A percentile compares a stretch with the other conserved stretches of the same genome.
phyloP scores from a whole-genome alignment of 1,140 invertebrate species.

The Halictus rubicundus region DNA sequence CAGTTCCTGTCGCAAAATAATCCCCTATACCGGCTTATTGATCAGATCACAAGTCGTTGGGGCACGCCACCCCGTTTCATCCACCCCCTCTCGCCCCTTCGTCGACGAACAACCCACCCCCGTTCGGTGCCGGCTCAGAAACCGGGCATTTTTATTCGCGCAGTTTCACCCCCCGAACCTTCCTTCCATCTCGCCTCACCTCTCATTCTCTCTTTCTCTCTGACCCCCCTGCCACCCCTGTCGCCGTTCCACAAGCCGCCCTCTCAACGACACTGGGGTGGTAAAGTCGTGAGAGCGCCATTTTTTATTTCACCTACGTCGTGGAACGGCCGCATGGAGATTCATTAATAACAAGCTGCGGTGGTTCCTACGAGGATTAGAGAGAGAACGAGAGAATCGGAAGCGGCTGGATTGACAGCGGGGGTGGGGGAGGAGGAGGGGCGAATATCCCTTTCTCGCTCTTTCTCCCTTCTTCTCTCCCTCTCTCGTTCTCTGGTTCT shows the following conservation, averaged over 20 bases:
- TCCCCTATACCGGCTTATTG: slow-evolving; percentile 78
- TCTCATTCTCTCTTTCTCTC: slow-evolving; percentile 50
- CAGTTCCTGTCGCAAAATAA: slow-evolving; percentile 70
- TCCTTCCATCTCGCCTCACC: slow-evolving; percentile 60
- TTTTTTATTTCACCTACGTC: slow-evolving; percentile 70
- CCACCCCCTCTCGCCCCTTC: slow-evolving; percentile 48
- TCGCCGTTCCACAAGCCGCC: slow-evolving; percentile 54
- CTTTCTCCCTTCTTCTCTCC: no score
- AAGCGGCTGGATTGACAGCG: slow-evolving; percentile 3
- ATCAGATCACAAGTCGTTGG: slow-evolving; percentile 78
- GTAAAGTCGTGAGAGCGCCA: slow-evolving; percentile 70
- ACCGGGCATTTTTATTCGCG: slow-evolving; percentile 79
- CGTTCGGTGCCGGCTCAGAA: slow-evolving; percentile 60
- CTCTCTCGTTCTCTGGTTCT: neutral
- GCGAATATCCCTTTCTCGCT: no score
- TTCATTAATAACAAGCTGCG: slow-evolving; percentile 72
- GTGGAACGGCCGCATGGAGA: slow-evolving; percentile 60
- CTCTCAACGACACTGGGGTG: slow-evolving; percentile 70
- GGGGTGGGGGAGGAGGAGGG: no score
- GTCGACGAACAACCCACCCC: neutral
- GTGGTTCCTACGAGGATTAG: slow-evolving; percentile 68
- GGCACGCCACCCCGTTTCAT: slow-evolving; percentile 73
- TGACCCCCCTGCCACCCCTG: neutral
- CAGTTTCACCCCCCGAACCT: slow-evolving; percentile 67
- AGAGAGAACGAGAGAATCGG: slow-evolving; percentile 42